Base-by-base conservation (phyloP, 2,113 vertebrate genomes). In the Laticauda laticaudata region DNA sequence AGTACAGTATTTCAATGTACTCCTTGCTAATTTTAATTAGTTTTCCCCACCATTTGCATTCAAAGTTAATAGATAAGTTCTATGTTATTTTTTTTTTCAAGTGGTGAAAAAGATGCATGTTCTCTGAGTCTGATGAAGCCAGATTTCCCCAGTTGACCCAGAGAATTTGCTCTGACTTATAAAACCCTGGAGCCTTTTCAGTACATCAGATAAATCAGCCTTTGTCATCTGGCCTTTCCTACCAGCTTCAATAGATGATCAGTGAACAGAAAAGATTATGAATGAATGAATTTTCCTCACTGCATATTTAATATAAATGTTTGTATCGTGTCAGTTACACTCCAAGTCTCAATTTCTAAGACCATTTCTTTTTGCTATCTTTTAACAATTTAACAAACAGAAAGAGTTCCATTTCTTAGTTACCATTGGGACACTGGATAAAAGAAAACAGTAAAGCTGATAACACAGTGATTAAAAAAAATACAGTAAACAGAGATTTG, bases 261-360 rank as follows among this genome's bases (percentile, higher is more conserved):
- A 11, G 56, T 94, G 93, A 75, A 91, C 94, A 87, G 43, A 53
- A 5, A 86, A 93, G 87, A 81, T 91, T 91, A 91, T 89, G 93
- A 95, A 92, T 97, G 23, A 45, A 29, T 97, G 34, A 45, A 29
- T 91, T 26, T 96, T 39, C 24, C 94, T 93, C 90, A 51, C 24
- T 96, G 93, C 8, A 3, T 53, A 95, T 96, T 94, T 94, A 92
- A 39, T 93, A 91, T 59, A 10, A 92, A 45, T 3, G 24, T 88
- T 14, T 0, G 1, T 93, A 89, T 92, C 75, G 51, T 89, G 86
- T 0, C 93, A 90, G 81, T 96, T 96, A 91, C 64, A 45, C 89
- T 75, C 87, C 51, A 75, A 61, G 95, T 96, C 93, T 95, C 93
- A 88, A 90, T 90, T 96, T 94, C 93, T 96, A 95, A 96, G 95